Percentiles rank a stretch among this genome's conserved stretches.
Conservation (phyloP, 2,888 invertebrate genomes). For the Drosophila robusta region DNA sequence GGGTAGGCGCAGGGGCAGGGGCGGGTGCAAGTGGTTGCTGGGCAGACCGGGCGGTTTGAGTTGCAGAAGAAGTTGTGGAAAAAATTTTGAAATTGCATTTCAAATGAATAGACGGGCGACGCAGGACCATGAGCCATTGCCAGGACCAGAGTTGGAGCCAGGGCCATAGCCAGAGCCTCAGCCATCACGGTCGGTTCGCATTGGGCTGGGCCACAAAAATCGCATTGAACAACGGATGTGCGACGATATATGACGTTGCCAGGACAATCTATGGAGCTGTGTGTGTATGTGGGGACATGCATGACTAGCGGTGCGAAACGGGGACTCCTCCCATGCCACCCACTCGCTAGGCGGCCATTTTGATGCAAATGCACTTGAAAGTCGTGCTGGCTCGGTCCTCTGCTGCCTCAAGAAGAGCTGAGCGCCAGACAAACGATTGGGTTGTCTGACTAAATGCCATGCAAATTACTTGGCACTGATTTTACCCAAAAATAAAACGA, state of each 20-base stretch:
- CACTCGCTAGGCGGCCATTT: conserved; percentile 46
- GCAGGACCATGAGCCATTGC: conserved; percentile 20
- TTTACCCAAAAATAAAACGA: conserved; percentile 23
- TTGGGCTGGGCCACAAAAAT: conserved; percentile 58
- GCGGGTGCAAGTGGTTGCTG: neutral
- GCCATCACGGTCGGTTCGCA: conserved; percentile 49
- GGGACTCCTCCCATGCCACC: conserved; percentile 5
- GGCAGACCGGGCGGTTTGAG: conserved; percentile 40
- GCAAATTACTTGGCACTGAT: conserved; percentile 66
- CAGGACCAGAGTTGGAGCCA: conserved; percentile 15
- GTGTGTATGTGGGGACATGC: conserved; percentile 50
- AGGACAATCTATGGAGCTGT: conserved; percentile 47
- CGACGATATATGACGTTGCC: conserved; percentile 69
- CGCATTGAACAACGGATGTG: conserved; percentile 72
- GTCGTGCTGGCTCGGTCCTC: conserved; percentile 36
- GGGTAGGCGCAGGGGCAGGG: neutral
- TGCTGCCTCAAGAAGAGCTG: conserved; percentile 36
- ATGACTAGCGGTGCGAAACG: conserved; percentile 64
- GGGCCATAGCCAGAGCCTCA: conserved; percentile 17
- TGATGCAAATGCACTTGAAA: conserved; percentile 75
- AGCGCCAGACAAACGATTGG: neutral
- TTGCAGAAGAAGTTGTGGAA: conserved; percentile 65
- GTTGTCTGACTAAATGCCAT: conserved; percentile 61
- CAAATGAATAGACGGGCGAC: conserved; percentile 70
- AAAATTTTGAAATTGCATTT: conserved; percentile 81